Evolutionary conservation across 53 echinoderm and acorn worm genomes (phyloP).

Genomic region (Arbacia lixula): DNA sequence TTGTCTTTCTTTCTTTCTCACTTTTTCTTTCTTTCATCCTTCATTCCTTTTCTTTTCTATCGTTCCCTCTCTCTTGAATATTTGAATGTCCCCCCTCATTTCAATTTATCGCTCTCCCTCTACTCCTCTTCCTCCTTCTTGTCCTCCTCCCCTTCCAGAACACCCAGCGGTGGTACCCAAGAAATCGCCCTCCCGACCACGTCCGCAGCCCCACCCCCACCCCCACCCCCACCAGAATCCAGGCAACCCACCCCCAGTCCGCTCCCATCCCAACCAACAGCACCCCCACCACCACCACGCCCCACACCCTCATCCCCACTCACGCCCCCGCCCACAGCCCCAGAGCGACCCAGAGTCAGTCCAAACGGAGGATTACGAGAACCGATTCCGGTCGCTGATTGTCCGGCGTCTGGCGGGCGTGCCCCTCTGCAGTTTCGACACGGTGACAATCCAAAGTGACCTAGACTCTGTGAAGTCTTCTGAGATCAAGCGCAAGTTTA

Average conservation of each 20-base stretch:
- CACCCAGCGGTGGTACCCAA: constrained; percentile 26
- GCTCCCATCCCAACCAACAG: not conserved
- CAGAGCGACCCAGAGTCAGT: constrained; percentile 91
- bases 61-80: no score
- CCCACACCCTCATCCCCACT: not conserved
- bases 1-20: no score
- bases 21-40: no score
- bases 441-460: constrained; percentile 87
- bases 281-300: not conserved
- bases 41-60: no score
- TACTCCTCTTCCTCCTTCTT: no score
- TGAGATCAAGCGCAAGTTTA: constrained; percentile 73
- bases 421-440: constrained; percentile 81
- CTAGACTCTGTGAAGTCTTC: constrained; percentile 87
- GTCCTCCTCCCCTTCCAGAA: not conserved
- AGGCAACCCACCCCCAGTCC: constrained; percentile 88
- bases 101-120: no score
- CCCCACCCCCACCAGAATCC: not conserved
- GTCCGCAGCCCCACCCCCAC: not conserved
- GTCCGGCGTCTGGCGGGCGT: constrained; percentile 95
- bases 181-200: constrained; percentile 20
- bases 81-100: no score
- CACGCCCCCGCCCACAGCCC: not conserved
- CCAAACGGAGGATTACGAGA: constrained; percentile 94
- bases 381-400: constrained; percentile 82